Evolutionary conservation across 2,113 vertebrate genomes (phyloP).

Genomic region (Phocoena phocoena): DNA sequence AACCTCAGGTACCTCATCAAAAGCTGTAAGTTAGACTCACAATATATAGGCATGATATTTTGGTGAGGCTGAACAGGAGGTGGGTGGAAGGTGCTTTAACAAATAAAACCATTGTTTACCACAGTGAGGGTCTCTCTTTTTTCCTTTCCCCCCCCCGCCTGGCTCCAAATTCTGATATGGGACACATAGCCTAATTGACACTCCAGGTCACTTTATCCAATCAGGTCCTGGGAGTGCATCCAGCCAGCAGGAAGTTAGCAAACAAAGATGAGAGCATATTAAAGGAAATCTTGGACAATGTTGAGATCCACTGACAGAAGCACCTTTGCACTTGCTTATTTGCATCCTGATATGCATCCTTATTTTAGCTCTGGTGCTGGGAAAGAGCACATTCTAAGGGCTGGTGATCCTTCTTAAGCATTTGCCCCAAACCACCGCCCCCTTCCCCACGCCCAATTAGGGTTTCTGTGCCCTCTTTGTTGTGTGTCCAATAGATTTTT

Average conservation of each 20-base stretch:
- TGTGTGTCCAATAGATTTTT: slow-evolving; percentile 6
- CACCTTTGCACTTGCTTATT: background rate
- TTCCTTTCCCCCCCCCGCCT: fast-evolving
- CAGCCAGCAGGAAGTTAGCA: background rate
- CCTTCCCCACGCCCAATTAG: background rate
- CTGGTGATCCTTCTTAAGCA: background rate
- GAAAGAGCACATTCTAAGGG: background rate
- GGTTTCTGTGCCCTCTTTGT: background rate
- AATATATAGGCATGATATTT: background rate
- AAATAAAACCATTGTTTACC: background rate
- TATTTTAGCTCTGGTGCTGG: background rate
- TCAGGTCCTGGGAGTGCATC: background rate
- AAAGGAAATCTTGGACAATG: background rate
- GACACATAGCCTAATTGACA: background rate
- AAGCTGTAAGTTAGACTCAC: slow-evolving; percentile 58
- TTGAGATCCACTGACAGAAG: background rate
- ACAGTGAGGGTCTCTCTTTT: background rate
- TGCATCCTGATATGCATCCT: background rate
- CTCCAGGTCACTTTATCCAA: background rate
- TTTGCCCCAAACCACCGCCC: background rate
- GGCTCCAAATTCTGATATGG: background rate
- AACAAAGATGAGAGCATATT: background rate
- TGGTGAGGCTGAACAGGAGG: slow-evolving; percentile 39
- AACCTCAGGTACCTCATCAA: slow-evolving; percentile 74
- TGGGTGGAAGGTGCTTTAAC: background rate